These are phyloP conservation scores for Paedocypris sp. DNA, from an alignment of 2,113 vertebrate species.

Conservation along the genomic window DNA sequence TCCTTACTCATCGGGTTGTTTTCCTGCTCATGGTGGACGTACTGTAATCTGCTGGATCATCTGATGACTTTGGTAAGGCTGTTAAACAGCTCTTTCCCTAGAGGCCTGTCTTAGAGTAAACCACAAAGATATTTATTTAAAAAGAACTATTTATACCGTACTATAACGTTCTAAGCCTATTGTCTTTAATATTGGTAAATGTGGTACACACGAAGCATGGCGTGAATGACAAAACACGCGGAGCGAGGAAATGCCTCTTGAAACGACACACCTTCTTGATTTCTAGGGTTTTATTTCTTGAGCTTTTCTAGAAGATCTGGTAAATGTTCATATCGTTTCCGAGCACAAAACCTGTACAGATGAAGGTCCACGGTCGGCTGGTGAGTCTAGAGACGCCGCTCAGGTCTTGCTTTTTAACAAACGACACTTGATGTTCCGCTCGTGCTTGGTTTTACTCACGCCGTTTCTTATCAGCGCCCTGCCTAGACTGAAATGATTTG, in stretches of 20 bases:
- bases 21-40: constrained; percentile 13
- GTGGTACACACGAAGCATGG: constrained; percentile 26
- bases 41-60: constrained; percentile 4
- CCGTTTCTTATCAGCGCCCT: constrained; percentile 37
- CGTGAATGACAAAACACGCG: constrained; percentile 22
- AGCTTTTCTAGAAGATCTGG: too few relatives aligned
- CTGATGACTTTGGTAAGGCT: constrained; percentile 26
- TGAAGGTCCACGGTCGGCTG: constrained; percentile 27
- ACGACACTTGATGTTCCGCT: constrained; percentile 25
- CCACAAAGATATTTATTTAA: constrained; percentile 38
- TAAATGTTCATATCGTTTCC: constrained; percentile 15
- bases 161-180: constrained; percentile 15
- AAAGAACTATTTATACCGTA: constrained; percentile 26
- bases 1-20: constrained; percentile 18
- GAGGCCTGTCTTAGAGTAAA: constrained; percentile 23
- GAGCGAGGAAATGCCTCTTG: constrained; percentile 25
- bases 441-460: constrained; percentile 36
- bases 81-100: constrained; percentile 25
- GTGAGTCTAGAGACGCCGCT: constrained; percentile 33
- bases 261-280: too few relatives aligned
- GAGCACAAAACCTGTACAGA: constrained; percentile 15
- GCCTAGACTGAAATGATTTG: constrained; percentile 16
- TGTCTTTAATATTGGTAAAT: constrained; percentile 17
- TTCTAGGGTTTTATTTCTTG: too few relatives aligned
- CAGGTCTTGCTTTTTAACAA: constrained; percentile 51